These are phyloP conservation scores for Limnodromus scolopaceus DNA, from an alignment of 2,797 vertebrate genomes.

Conservation along the genomic window DNA sequence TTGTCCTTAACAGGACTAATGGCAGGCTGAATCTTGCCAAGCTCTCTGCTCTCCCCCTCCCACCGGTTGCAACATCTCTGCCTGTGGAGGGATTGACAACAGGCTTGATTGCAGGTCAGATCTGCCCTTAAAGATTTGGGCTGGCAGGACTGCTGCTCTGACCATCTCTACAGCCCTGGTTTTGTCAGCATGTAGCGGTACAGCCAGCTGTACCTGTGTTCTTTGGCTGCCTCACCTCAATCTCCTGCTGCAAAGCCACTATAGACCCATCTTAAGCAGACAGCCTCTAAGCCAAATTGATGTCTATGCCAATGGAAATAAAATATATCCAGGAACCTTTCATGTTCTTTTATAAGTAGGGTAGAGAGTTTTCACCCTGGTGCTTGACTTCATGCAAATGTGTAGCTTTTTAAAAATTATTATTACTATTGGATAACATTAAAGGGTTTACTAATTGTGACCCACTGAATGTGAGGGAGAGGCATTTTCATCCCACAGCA, in stretches of 20 bases:
- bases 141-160: neutral
- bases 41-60: neutral
- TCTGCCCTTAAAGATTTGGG: neutral
- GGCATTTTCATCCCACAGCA: neutral
- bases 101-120: neutral
- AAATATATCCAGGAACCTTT: neutral
- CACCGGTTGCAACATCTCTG: neutral
- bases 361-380: neutral
- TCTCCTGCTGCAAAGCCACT: neutral
- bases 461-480: neutral
- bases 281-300: neutral
- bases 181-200: neutral
- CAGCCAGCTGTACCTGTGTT: neutral
- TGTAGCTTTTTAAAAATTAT: rapidly evolving
- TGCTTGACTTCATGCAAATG: neutral
- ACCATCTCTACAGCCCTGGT: rapidly evolving
- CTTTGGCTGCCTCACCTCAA: neutral
- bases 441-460: neutral
- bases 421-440: neutral
- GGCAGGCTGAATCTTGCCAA: slow-evolving; percentile 15
- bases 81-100: neutral
- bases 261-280: neutral
- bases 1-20: neutral
- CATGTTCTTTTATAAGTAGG: rapidly evolving
- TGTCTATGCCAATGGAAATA: neutral